phyloP scores from a whole-genome alignment of 2,797 vertebrate genomes.

The Coluber constrictor region DNA sequence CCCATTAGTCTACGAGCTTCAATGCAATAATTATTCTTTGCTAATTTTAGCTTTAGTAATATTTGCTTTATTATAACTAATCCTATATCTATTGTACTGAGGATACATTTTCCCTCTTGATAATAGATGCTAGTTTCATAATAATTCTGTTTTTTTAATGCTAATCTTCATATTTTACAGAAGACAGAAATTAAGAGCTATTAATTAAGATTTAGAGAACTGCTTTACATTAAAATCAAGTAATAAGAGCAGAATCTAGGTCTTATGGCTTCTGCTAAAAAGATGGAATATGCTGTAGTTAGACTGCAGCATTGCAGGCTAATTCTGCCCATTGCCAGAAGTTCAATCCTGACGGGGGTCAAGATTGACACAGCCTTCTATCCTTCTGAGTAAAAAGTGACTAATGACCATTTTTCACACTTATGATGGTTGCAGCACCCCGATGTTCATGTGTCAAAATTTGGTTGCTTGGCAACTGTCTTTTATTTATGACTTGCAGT shows the following conservation, averaged over 20 bases:
- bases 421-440: no score
- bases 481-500: no score
- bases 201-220: background rate
- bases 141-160: background rate
- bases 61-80: slow-evolving; percentile 25
- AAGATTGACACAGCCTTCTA: background rate
- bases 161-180: background rate
- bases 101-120: slow-evolving; percentile 16
- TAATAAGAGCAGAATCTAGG: background rate
- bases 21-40: background rate
- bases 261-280: background rate
- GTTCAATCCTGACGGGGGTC: background rate
- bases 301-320: background rate
- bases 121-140: slow-evolving; percentile 36
- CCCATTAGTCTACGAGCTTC: background rate
- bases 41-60: background rate
- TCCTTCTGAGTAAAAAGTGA: background rate
- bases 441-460: no score
- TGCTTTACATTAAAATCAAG: background rate
- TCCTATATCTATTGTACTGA: slow-evolving; percentile 43
- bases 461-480: no score
- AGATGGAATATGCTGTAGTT: background rate
- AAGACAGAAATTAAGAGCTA: background rate
- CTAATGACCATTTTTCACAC: no score
- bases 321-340: no score